Conservation (phyloP, 92 coral and sea anemone species). For the Palythoa caribaeorum region DNA sequence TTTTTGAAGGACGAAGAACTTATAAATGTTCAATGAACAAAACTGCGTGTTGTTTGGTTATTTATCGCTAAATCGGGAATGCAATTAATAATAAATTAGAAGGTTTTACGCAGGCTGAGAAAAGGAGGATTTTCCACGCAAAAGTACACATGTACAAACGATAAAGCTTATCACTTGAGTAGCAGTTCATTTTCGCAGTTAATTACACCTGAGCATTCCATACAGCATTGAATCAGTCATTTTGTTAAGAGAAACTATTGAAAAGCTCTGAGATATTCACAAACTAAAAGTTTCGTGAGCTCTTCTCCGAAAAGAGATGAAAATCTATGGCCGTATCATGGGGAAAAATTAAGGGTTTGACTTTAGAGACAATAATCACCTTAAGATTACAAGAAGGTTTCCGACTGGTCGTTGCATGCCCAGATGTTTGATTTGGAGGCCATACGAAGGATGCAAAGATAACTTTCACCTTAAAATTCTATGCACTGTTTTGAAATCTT, state of each 20-base stretch:
- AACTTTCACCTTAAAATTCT: not conserved
- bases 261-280: conserved; percentile 1
- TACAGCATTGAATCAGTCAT: not conserved
- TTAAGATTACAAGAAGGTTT: conserved; percentile 23
- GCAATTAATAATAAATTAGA: conserved; percentile 36
- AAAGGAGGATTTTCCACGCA: conserved; percentile 31
- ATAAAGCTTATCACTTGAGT: conserved; percentile 18
- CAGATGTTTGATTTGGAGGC: conserved; percentile 38
- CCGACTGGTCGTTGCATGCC: not conserved
- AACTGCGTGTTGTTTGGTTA: conserved; percentile 31
- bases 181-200: not conserved
- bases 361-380: conserved; percentile 2
- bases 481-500: conserved; percentile 10
- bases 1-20: conserved; percentile 28
- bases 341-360: not conserved
- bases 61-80: conserved; percentile 4
- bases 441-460: conserved; percentile 18
- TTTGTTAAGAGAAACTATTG: not conserved
- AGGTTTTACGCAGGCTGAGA: conserved; percentile 21
- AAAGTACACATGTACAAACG: conserved; percentile 35
- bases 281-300: not conserved
- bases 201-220: not conserved
- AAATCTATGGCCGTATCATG: not conserved
- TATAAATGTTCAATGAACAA: conserved; percentile 47
- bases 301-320: conserved; percentile 14